Evolutionary conservation across 1,140 invertebrate species (phyloP), one percentile per base, ranked within the genome.

Genomic region (Drosophila fuyamai): DNA sequence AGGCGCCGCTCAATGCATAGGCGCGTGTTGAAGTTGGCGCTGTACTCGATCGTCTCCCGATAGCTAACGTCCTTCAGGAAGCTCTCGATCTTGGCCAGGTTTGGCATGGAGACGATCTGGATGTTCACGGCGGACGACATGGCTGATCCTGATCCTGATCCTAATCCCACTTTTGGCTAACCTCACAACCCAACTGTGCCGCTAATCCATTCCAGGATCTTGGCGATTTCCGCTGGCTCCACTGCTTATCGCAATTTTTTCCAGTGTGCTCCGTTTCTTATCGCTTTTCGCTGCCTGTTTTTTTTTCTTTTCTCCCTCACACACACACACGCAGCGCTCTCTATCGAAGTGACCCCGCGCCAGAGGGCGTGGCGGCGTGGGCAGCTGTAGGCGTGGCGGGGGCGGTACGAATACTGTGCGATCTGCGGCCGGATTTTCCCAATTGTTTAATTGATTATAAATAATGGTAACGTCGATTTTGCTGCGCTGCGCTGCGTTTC

Each of bases 31-130:
- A 97, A 98, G 92, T 95, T 98, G 40, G 97, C 96, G 5, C 98
- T 97, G 92, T 97, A 98, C 93, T 99, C 97, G 85, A 98, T 96
- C 53, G 96, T 96, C 94, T 99, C 98, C 92, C 96, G 96, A 92
- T 98, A 99, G 43, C 96, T 94, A 13, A 96, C 94, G 93, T 98
- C 97, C 94, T 96, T 97, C 62, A 98, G 94, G 93, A 97, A 97
- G 93, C 94, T 96, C 93, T 96, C 96, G 90, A 97, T 96, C 94
- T 96, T 96, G 70, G 93, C 94, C 91, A 97, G 94, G 93, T 96
- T 96, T 53, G 94, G 94, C 83, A 94, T 94, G 92, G 95, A 96
- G 62, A 94, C 95, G 79, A 95, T 94, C 93, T 95, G 95, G 83
- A 95, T 95, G 83, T 95, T 94, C 47, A 95, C 94, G 18, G 84